These are phyloP conservation scores for Strigops habroptila DNA, from an alignment of 2,113 vertebrate genomes.

Conservation along the genomic window DNA sequence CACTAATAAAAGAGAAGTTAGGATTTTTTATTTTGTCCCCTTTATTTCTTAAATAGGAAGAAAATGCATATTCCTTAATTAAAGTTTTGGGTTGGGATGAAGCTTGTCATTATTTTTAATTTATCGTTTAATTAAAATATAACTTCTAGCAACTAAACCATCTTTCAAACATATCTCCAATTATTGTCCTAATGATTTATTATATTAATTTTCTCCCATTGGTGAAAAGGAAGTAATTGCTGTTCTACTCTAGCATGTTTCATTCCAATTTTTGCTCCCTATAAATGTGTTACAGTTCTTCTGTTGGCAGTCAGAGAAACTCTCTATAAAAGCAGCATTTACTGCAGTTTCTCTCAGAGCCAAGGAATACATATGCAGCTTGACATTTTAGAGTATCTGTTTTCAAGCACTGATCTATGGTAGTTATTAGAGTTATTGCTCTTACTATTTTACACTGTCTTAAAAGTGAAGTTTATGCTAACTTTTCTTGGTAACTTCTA, in stretches of 20 bases:
- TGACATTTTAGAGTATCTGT: conserved; percentile 64
- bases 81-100: neutral
- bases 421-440: conserved; percentile 63
- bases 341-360: conserved; percentile 58
- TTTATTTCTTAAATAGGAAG: neutral
- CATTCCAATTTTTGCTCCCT: conserved; percentile 48
- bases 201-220: conserved; percentile 50
- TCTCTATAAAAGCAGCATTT: conserved; percentile 70
- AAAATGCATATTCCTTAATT: neutral
- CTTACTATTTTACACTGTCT: conserved; percentile 43
- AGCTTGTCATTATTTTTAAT: neutral
- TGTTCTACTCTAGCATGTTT: conserved; percentile 54
- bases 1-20: neutral
- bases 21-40: neutral
- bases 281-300: conserved; percentile 69
- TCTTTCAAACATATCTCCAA: neutral
- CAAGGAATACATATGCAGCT: conserved; percentile 68
- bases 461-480: conserved; percentile 28
- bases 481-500: conserved; percentile 43
- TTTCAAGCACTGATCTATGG: conserved; percentile 61
- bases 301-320: conserved; percentile 47
- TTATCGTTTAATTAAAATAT: conserved; percentile 42
- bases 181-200: conserved; percentile 62
- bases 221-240: conserved; percentile 47
- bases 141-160: conserved; percentile 36